These are phyloP conservation scores for Aythya fuligula DNA, from an alignment of 2,797 vertebrate species.

Conservation along the genomic window DNA sequence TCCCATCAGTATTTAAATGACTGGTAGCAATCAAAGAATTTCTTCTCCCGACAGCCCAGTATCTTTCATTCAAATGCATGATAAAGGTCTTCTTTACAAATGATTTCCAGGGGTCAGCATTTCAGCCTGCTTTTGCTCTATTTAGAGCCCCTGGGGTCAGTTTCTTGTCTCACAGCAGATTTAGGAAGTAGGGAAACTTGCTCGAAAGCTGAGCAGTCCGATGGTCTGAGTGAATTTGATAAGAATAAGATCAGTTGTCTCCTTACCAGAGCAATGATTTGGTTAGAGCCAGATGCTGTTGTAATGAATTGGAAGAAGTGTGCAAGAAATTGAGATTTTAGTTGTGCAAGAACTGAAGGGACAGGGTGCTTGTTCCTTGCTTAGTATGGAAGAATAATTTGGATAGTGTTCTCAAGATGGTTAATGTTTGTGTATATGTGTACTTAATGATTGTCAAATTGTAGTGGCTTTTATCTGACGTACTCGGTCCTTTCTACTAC, in stretches of 20 bases:
- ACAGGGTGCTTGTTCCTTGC: neutral
- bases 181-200: neutral
- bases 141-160: neutral
- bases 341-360: neutral
- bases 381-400: neutral
- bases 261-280: neutral
- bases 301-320: neutral
- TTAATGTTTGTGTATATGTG: neutral
- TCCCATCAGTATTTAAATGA: conserved; percentile 32
- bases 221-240: neutral
- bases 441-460: neutral
- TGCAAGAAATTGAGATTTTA: neutral
- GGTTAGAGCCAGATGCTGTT: neutral
- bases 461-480: neutral
- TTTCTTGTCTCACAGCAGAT: neutral
- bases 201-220: neutral
- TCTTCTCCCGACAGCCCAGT: conserved; percentile 1
- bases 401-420: neutral
- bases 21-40: conserved; percentile 26
- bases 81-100: conserved; percentile 13
- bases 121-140: neutral
- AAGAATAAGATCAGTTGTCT: neutral
- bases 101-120: neutral
- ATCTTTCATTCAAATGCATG: neutral
- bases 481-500: neutral